Evolutionary conservation across 2,113 vertebrate species (phyloP).

Genomic region (Podarcis raffonei): DNA sequence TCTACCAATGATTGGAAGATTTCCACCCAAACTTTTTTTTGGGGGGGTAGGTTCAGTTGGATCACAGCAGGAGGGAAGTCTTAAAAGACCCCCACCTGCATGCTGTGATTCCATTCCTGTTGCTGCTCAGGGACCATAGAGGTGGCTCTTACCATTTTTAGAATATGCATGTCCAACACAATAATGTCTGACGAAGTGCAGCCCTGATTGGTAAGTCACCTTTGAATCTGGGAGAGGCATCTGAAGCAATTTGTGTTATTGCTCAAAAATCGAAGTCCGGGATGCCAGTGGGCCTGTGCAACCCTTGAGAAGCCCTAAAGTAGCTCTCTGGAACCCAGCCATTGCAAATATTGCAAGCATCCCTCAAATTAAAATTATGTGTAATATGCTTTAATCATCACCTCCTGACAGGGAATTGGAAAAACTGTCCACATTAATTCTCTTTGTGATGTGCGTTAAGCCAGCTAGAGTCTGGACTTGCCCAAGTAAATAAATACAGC

Average conservation of each 20-base stretch:
- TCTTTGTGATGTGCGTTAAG: not conserved
- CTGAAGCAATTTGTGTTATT: not conserved
- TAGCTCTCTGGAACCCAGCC: not conserved
- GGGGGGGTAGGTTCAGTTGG: too few relatives aligned
- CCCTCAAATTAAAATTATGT: not conserved
- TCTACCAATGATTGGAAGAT: not conserved
- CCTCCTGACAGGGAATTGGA: not conserved
- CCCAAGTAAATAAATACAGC: conserved; percentile 1
- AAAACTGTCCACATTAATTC: conserved; percentile 4
- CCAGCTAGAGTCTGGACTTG: not conserved
- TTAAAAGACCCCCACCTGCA: too few relatives aligned
- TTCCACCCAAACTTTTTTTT: not conserved
- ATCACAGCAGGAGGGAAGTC: too few relatives aligned
- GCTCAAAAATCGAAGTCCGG: not conserved
- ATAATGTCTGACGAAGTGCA: not conserved
- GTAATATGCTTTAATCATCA: conserved; percentile 28
- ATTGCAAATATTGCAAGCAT: conserved; percentile 18
- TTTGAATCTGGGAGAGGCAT: not conserved
- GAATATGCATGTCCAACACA: not conserved
- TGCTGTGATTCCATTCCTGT: not conserved
- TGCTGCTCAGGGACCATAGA: not conserved
- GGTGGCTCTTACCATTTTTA: not conserved
- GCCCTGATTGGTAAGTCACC: not conserved
- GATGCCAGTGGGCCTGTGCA: not conserved
- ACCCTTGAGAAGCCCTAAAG: not conserved